These are phyloP conservation scores for Camponotus vicinus DNA, from an alignment of 1,140 invertebrate genomes.

Conservation along the genomic window DNA sequence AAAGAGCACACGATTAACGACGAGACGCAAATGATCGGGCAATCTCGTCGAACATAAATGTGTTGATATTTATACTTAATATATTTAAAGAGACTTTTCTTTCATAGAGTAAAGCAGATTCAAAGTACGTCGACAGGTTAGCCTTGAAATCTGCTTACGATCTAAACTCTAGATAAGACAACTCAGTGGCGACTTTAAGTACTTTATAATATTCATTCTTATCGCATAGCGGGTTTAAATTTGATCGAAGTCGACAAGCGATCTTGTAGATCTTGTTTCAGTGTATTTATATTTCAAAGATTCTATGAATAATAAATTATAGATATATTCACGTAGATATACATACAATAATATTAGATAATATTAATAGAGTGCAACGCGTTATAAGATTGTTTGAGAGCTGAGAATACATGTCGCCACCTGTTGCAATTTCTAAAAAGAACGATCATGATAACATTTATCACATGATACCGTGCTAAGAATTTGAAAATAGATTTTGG, in stretches of 20 bases:
- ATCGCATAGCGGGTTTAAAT: slow-evolving; percentile 13
- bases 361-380: slow-evolving; percentile 27
- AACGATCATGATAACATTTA: slow-evolving; percentile 60
- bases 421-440: slow-evolving; percentile 64
- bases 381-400: slow-evolving; percentile 53
- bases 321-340: neutral
- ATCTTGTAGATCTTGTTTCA: neutral
- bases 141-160: slow-evolving; percentile 29
- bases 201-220: slow-evolving; percentile 27
- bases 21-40: neutral
- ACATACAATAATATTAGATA: slow-evolving; percentile 34
- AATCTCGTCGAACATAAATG: neutral
- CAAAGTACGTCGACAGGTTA: neutral
- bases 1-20: slow-evolving; percentile 3
- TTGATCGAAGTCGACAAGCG: slow-evolving; percentile 20
- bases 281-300: slow-evolving; percentile 11
- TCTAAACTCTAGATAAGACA: slow-evolving; percentile 14
- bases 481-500: slow-evolving; percentile 38
- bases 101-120: neutral
- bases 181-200: slow-evolving; percentile 32
- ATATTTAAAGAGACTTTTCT: neutral
- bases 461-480: slow-evolving; percentile 29
- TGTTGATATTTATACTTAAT: neutral
- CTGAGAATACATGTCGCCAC: slow-evolving; percentile 47
- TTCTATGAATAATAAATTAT: neutral